A percentile compares a stretch with the other conserved stretches of the same genome.
Conservation (phyloP, 2,888 invertebrate species). For the Callosobruchus maculatus region DNA sequence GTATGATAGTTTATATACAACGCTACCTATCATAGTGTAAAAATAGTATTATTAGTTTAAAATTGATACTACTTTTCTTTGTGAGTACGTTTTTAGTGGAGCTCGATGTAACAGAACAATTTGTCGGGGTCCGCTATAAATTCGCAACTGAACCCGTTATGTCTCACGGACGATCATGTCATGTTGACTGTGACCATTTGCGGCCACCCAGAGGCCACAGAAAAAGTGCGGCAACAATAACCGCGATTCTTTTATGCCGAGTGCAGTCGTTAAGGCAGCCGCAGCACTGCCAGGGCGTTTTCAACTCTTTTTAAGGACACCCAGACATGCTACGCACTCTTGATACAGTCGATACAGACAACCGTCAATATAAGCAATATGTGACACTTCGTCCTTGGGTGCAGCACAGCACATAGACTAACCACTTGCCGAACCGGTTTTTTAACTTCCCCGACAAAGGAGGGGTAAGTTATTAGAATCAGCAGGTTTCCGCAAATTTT, state of each 20-base stretch:
- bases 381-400: too few relatives aligned
- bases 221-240: not conserved
- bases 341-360: not conserved
- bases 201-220: not conserved
- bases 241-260: not conserved
- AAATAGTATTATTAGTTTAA: too few relatives aligned
- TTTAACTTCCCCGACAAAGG: too few relatives aligned
- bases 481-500: too few relatives aligned
- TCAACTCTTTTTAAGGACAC: not conserved
- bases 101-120: not conserved
- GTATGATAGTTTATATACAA: too few relatives aligned
- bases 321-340: not conserved
- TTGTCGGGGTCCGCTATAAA: not conserved
- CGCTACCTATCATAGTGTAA: too few relatives aligned
- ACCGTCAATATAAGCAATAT: not conserved
- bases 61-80: too few relatives aligned
- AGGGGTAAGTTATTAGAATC: too few relatives aligned
- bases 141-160: not conserved
- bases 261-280: not conserved
- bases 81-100: not conserved
- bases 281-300: not conserved
- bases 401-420: too few relatives aligned
- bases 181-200: not conserved
- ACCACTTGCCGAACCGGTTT: too few relatives aligned
- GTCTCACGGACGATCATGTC: not conserved